A percentile compares a stretch with the other conserved stretches of the same genome.
phyloP scores from a whole-genome alignment of 2,888 invertebrate genomes.

The Xestia xanthographa region DNA sequence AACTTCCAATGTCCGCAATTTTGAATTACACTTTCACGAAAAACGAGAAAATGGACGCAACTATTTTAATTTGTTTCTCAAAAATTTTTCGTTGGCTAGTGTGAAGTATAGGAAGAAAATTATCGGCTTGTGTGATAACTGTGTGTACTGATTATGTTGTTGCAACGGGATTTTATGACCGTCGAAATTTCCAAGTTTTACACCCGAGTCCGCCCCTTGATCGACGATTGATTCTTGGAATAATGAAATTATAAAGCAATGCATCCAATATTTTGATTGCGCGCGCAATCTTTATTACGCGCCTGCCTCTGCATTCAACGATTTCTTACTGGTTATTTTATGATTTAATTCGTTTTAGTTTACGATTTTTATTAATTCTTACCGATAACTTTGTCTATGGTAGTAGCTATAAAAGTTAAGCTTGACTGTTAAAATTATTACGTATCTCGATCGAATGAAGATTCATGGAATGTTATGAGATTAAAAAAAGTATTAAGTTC shows the following conservation, averaged over 20 bases:
- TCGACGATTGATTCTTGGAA: constrained; percentile 83
- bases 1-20: constrained; percentile 65
- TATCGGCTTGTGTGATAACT: constrained; percentile 71
- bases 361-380: constrained; percentile 60
- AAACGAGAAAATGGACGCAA: constrained; percentile 62
- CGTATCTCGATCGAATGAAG: constrained; percentile 8
- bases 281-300: constrained; percentile 65
- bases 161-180: constrained; percentile 80
- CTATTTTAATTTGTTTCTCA: constrained; percentile 65
- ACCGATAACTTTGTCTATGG: constrained; percentile 58
- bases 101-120: constrained; percentile 79
- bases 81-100: constrained; percentile 69
- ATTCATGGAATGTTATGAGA: constrained; percentile 1
- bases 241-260: constrained; percentile 79
- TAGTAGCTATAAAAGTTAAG: constrained; percentile 36
- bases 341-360: constrained; percentile 53
- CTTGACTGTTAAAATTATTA: constrained; percentile 22
- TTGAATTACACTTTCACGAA: constrained; percentile 70
- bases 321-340: constrained; percentile 57
- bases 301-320: constrained; percentile 50
- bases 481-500: not conserved
- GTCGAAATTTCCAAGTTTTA: constrained; percentile 75
- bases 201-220: constrained; percentile 75
- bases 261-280: constrained; percentile 76
- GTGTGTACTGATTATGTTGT: constrained; percentile 74